A percentile compares a stretch with the other conserved stretches of the same genome.
Evolutionary conservation across 2,797 vertebrate genomes (phyloP).

Genomic region (Enteromius mattozi): DNA sequence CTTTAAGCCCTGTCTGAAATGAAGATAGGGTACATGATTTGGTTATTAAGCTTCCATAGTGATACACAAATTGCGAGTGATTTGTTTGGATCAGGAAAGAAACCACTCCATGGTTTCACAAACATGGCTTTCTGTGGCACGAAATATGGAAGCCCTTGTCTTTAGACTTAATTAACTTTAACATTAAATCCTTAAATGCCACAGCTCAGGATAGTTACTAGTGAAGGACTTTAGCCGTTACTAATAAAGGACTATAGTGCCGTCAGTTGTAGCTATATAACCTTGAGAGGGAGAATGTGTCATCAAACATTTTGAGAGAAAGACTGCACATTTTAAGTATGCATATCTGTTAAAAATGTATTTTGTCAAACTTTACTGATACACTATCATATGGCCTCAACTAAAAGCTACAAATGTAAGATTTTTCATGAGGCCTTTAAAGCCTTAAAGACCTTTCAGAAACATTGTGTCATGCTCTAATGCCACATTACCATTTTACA

Average conservation of each 20-base stretch:
- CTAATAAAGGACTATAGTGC: background rate
- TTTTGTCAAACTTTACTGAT: background rate
- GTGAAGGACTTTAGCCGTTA: background rate
- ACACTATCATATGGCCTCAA: background rate
- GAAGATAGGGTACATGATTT: background rate
- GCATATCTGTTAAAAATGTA: background rate
- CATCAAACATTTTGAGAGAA: background rate
- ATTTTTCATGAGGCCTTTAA: background rate
- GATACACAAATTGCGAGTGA: background rate
- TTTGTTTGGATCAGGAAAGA: background rate
- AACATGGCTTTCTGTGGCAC: background rate
- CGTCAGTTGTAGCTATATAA: background rate
- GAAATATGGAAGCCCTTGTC: background rate
- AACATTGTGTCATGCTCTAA: conserved; percentile 6
- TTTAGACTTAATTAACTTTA: background rate
- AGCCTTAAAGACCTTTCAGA: background rate
- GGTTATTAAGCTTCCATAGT: background rate
- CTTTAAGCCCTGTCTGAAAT: background rate
- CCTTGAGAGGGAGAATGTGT: background rate
- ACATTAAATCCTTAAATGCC: background rate
- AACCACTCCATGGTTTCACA: background rate
- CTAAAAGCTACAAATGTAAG: background rate
- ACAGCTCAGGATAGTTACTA: background rate
- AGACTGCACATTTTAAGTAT: background rate
- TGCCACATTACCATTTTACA: conserved; percentile 27